These are phyloP conservation scores for Timandra comae DNA, from an alignment of 2,888 invertebrate genomes.

Conservation along the genomic window DNA sequence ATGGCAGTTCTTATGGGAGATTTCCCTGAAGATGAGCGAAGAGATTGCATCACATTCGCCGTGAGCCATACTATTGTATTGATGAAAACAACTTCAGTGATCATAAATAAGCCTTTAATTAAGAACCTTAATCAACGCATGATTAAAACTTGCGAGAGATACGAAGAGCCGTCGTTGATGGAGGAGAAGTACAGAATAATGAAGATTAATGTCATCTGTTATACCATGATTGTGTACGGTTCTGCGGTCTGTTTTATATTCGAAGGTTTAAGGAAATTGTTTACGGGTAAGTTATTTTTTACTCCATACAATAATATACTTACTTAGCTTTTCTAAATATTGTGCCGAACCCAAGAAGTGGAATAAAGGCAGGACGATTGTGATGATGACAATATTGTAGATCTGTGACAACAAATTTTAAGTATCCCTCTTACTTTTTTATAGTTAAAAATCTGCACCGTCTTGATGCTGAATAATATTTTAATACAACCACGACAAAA, in stretches of 20 bases:
- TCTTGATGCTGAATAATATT: too few relatives aligned
- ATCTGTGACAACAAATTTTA: too few relatives aligned
- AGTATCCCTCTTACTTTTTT: too few relatives aligned
- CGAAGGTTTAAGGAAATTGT: constrained; percentile 53
- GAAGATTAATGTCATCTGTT: constrained; percentile 50
- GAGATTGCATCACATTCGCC: constrained; percentile 54
- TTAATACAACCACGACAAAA: too few relatives aligned
- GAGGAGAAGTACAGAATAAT: constrained; percentile 46
- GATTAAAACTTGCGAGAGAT: constrained; percentile 40
- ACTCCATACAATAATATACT: too few relatives aligned
- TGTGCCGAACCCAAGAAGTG: too few relatives aligned
- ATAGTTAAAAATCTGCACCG: too few relatives aligned
- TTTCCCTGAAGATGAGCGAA: constrained; percentile 57
- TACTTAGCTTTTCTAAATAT: too few relatives aligned
- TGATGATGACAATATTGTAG: too few relatives aligned
- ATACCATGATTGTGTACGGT: constrained; percentile 42
- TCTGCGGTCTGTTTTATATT: constrained; percentile 44
- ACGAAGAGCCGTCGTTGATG: constrained; percentile 44
- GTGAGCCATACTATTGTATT: constrained; percentile 58
- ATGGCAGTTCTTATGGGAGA: constrained; percentile 48
- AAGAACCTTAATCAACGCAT: constrained; percentile 45
- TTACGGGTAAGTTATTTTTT: constrained; percentile 38
- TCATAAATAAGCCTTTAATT: constrained; percentile 42
- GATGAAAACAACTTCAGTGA: constrained; percentile 50
- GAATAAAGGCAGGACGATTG: too few relatives aligned